Percentiles rank a stretch among this genome's conserved stretches.
phyloP scores from a whole-genome alignment of 1,140 invertebrate species.

The Lineus longissimus region DNA sequence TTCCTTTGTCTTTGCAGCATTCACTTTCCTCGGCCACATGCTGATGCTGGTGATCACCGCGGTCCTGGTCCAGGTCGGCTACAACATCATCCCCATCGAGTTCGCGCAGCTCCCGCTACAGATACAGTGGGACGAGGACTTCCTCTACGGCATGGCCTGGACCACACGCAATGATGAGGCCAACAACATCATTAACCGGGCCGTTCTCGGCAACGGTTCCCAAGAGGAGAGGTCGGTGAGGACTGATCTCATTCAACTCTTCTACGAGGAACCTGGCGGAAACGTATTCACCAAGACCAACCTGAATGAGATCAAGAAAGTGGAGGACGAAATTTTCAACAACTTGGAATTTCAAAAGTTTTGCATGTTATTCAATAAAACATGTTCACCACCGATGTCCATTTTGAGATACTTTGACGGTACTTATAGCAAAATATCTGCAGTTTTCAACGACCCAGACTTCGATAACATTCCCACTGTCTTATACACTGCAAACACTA shows the following conservation, averaged over 20 bases:
- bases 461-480: slow-evolving; percentile 15
- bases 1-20: neutral
- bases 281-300: slow-evolving; percentile 16
- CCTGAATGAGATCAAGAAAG: slow-evolving; percentile 9
- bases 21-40: neutral
- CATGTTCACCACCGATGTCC: slow-evolving; percentile 13
- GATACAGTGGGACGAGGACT: slow-evolving; percentile 11
- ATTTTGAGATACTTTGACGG: slow-evolving; percentile 21
- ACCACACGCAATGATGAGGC: neutral
- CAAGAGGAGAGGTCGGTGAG: neutral
- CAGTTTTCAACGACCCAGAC: slow-evolving; percentile 12
- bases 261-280: slow-evolving; percentile 10
- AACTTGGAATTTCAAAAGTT: neutral
- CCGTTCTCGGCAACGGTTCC: neutral
- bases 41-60: slow-evolving; percentile 5
- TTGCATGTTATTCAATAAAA: neutral
- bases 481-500: slow-evolving; percentile 9
- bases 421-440: slow-evolving; percentile 7
- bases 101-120: slow-evolving; percentile 14
- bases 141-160: slow-evolving; percentile 8
- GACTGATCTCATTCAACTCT: slow-evolving; percentile 3
- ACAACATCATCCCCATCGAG: slow-evolving; percentile 15
- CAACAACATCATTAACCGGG: neutral
- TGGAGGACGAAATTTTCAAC: slow-evolving; percentile 12
- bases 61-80: slow-evolving; percentile 8